Conservation (phyloP, 1,140 invertebrate genomes). For the Atta colombica region DNA sequence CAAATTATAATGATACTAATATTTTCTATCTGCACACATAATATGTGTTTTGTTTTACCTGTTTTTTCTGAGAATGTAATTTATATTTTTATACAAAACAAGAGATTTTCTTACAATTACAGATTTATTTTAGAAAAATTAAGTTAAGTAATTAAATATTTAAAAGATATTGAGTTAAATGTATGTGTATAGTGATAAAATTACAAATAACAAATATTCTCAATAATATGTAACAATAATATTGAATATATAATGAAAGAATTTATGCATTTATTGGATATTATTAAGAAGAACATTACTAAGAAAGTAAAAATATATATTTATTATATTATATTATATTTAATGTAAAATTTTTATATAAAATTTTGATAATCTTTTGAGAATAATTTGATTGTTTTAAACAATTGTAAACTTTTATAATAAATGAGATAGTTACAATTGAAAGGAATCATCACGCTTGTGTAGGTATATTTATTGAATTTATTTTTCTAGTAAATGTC, state of each 20-base stretch:
- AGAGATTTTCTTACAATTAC: background rate
- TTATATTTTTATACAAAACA: conserved; percentile 11
- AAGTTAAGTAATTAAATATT: background rate
- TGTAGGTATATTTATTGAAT: conserved; percentile 34
- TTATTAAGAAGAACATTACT: background rate
- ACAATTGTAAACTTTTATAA: conserved; percentile 29
- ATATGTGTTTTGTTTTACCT: background rate
- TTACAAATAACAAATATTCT: conserved; percentile 9
- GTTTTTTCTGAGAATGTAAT: background rate
- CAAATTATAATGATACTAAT: background rate
- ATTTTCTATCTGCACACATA: background rate
- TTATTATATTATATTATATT: background rate
- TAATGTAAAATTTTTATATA: conserved; percentile 28
- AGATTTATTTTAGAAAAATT: background rate
- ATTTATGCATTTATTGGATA: background rate
- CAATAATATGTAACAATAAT: background rate
- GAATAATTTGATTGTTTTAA: conserved; percentile 34
- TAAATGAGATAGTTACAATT: background rate
- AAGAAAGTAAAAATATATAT: conserved; percentile 2
- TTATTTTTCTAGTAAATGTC: conserved; percentile 22
- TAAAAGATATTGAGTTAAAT: background rate
- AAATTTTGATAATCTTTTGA: background rate
- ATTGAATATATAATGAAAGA: background rate
- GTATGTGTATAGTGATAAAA: conserved; percentile 40
- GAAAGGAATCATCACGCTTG: background rate